Base-by-base conservation (phyloP, 2,797 vertebrate genomes). In the Acestrorhynchus altus region DNA sequence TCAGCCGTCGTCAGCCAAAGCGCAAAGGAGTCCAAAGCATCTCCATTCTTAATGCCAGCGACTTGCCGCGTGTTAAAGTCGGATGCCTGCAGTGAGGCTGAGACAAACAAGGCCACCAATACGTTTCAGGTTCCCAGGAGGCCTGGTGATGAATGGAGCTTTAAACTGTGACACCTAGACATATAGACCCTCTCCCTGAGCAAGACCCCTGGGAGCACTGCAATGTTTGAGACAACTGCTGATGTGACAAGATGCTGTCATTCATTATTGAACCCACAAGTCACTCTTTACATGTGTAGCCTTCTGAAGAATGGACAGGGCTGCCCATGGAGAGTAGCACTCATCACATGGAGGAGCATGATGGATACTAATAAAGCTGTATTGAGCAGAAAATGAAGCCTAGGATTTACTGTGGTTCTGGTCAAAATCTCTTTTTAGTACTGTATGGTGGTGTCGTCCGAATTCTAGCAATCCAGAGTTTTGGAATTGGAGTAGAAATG, bases 21-120 rank as follows among this genome's bases (percentile, higher is more conserved):
- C 11, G 51, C 28, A 60, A 28, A 26, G 26, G 11, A 18, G 16
- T 12, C 47, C 22, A 40, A 49, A 35, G 54, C 28, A 12, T 24
- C 24, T 72, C 44, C 60, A 22, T 47, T 61, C 65, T 75, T 44
- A 59, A 71, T 59, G n/a, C 54, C 77, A 47, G 9, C 15, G 46
- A 26, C 24, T 42, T 39, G 59, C n/a, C 28, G 40, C 63, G 39
- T 54, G 69, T 78, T 77, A 65, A 22, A 59, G 40, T 52, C 24
- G 71, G 22, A 40, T 51, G 22, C 11, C 39, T 20, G 4, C 16
- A 26, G 49, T 72, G 59, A 40, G 49, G 67, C 42, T 15, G 35
- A 10, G 73, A 54, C n/a, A 54, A 69, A 81, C 67, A 83, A 73
- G 74, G 71, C 49, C 57, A 74, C 20, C 44, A 74, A n/a, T 49